phyloP scores from a whole-genome alignment of 2,113 vertebrate species.

The Taurulus bubalis region DNA sequence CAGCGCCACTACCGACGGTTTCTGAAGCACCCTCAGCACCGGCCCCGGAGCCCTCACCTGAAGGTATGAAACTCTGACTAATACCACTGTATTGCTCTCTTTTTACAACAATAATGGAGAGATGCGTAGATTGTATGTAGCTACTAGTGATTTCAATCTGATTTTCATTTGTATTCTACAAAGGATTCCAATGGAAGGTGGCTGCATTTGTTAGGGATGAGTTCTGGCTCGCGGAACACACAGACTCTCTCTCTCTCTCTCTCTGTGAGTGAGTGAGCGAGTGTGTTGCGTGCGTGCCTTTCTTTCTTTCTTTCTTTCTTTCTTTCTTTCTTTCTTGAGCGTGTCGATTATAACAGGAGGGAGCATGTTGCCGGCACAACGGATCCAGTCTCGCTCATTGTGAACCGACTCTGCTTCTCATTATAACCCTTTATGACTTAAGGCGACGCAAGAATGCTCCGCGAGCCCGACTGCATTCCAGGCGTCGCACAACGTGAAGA shows the following conservation, averaged over 20 bases:
- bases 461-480: slow-evolving; percentile 16
- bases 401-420: slow-evolving; percentile 37
- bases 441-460: slow-evolving; percentile 33
- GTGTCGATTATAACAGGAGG: slow-evolving; percentile 45
- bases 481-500: neutral
- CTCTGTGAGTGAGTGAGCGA: too few species aligned
- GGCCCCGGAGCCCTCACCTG: slow-evolving; percentile 33
- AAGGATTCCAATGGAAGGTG: neutral
- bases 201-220: neutral
- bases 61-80: slow-evolving; percentile 49
- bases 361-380: slow-evolving; percentile 59
- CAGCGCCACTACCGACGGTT: slow-evolving; percentile 3
- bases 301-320: too few species aligned
- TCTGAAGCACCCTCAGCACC: slow-evolving; percentile 34
- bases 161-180: neutral
- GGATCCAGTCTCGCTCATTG: slow-evolving; percentile 59
- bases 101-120: neutral
- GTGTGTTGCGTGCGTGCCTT: too few species aligned
- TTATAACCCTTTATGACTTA: slow-evolving; percentile 29
- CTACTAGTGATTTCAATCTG: neutral
- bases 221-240: neutral
- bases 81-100: neutral
- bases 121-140: neutral
- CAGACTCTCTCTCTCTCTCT: neutral
- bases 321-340: slow-evolving; percentile 61